phyloP scores from a whole-genome alignment of 2,113 vertebrate genomes.

The Charina bottae region DNA sequence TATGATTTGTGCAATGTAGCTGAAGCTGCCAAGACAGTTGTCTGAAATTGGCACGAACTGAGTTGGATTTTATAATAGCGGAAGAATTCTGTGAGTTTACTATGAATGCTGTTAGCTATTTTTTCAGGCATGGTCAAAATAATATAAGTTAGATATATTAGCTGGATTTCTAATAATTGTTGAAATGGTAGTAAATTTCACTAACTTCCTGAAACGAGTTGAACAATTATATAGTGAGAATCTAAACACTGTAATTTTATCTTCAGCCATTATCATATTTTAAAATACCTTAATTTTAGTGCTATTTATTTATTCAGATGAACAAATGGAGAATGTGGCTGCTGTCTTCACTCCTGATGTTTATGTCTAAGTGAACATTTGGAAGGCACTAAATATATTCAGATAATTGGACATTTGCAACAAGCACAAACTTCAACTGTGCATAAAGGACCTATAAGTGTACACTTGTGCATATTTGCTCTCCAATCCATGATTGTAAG shows the following conservation, averaged over 20 bases:
- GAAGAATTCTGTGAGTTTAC: background rate
- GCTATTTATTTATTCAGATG: background rate
- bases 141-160: background rate
- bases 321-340: background rate
- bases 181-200: background rate
- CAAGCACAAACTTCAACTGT: background rate
- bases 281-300: background rate
- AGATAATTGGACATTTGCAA: background rate
- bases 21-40: background rate
- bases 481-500: background rate
- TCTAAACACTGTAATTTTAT: background rate
- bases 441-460: background rate
- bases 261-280: background rate
- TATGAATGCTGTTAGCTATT: background rate
- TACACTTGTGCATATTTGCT: no score
- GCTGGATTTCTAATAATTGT: background rate
- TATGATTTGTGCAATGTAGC: background rate
- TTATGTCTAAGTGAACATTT: background rate
- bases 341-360: background rate
- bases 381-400: background rate
- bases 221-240: background rate
- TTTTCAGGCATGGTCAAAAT: background rate
- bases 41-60: background rate
- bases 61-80: background rate
- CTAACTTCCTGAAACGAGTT: background rate